Evolutionary conservation across 1,140 invertebrate species (phyloP).

Genomic region (Babylonia areolata): DNA sequence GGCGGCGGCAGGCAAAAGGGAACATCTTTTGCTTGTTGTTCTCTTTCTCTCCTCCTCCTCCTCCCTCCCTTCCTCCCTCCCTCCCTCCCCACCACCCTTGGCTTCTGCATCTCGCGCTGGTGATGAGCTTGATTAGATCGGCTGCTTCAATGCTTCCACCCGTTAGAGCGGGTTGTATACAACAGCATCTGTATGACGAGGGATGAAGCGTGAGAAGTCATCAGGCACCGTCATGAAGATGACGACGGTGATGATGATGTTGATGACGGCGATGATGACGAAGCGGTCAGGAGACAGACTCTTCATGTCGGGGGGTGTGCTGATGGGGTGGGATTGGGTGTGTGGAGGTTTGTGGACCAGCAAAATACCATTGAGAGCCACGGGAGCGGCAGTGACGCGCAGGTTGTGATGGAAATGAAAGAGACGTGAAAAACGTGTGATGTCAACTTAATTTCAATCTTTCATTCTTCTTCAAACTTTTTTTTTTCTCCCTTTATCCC

Average conservation of each 20-base stretch:
- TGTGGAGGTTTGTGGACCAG: not conserved
- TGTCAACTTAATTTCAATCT: not conserved
- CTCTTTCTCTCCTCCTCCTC: not conserved
- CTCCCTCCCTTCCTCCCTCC: not conserved
- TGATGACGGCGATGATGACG: not conserved
- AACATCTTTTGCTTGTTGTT: slow-evolving; percentile 24
- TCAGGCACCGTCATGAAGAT: not conserved
- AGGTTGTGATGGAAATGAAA: not conserved
- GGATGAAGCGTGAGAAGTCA: not conserved
- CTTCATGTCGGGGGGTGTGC: not conserved
- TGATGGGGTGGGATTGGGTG: not conserved
- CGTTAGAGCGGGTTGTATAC: not conserved
- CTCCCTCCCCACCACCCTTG: not conserved
- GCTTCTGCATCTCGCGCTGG: not conserved
- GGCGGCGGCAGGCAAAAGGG: not conserved
- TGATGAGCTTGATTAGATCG: slow-evolving; percentile 1
- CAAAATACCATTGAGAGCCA: not conserved
- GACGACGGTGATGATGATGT: not conserved
- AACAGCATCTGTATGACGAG: not conserved
- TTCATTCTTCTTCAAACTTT: not conserved
- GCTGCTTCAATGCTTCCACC: slow-evolving; percentile 1
- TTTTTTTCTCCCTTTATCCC: not conserved
- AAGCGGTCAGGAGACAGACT: not conserved
- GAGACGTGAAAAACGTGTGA: not conserved
- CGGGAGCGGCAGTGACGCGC: not conserved